Evolutionary conservation across 1,140 invertebrate species (phyloP).

Genomic region (Calephelis virginiensis): DNA sequence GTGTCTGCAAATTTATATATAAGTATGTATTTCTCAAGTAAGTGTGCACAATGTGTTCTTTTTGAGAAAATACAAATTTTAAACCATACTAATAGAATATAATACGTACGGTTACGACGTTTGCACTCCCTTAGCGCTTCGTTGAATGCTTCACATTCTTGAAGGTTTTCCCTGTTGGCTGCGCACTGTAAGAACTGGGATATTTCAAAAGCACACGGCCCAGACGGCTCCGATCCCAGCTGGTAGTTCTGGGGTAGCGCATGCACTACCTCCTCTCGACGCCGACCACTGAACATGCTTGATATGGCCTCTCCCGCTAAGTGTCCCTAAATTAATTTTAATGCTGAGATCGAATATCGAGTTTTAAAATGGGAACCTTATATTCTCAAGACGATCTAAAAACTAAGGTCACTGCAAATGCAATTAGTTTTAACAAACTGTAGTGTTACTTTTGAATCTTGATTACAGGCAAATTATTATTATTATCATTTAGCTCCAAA

Average conservation of each 20-base stretch:
- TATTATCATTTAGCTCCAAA: too few relatives aligned
- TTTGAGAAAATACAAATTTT: too few relatives aligned
- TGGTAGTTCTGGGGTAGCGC: slow-evolving; percentile 55
- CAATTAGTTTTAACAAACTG: too few relatives aligned
- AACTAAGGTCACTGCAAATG: too few relatives aligned
- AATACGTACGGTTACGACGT: slow-evolving; percentile 50
- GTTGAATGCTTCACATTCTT: slow-evolving; percentile 60
- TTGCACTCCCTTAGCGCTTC: slow-evolving; percentile 66
- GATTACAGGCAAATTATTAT: too few relatives aligned
- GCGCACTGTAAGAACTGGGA: slow-evolving; percentile 63
- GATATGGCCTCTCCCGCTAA: slow-evolving; percentile 90
- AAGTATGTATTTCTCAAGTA: too few relatives aligned
- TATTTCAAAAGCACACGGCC: slow-evolving; percentile 68
- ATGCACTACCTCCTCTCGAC: slow-evolving; percentile 75
- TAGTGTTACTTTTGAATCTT: too few relatives aligned
- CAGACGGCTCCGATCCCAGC: slow-evolving; percentile 48
- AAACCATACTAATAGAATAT: background rate
- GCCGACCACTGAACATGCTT: slow-evolving; percentile 86
- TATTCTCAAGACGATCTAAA: too few relatives aligned
- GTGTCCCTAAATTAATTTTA: slow-evolving; percentile 81
- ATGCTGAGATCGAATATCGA: background rate
- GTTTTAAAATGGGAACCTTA: too few relatives aligned
- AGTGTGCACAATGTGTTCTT: too few relatives aligned
- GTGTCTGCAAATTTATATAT: too few relatives aligned
- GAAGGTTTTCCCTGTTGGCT: slow-evolving; percentile 44